Evolutionary conservation across 2,888 invertebrate genomes (phyloP).

Genomic region (Drosophila basisetae): DNA sequence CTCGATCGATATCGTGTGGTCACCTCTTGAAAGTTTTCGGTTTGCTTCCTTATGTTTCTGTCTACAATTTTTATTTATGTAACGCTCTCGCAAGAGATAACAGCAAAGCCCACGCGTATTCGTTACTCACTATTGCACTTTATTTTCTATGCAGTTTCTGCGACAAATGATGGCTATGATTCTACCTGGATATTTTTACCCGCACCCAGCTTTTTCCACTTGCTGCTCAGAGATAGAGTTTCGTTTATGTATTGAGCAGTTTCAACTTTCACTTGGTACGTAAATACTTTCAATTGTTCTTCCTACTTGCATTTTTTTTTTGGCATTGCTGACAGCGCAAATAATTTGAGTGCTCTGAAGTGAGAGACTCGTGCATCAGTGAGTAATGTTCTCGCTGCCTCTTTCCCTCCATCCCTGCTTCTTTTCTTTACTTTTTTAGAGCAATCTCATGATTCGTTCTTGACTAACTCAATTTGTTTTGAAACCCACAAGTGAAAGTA

Average conservation of each 20-base stretch:
- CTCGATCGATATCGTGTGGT: not conserved
- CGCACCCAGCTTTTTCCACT: not conserved
- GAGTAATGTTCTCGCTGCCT: slow-evolving; percentile 3
- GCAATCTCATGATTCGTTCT: not conserved
- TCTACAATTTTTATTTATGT: too few species aligned
- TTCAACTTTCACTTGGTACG: slow-evolving; percentile 7
- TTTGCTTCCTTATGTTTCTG: not conserved
- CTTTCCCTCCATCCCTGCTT: not conserved
- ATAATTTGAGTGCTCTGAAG: slow-evolving; percentile 17
- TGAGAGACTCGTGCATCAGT: slow-evolving; percentile 11
- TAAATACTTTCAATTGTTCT: slow-evolving; percentile 11
- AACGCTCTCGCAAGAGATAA: too few species aligned
- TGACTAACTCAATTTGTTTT: not conserved
- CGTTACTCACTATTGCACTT: slow-evolving; percentile 6
- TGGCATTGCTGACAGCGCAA: slow-evolving; percentile 17
- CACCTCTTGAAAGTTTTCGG: not conserved
- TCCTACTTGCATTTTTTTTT: slow-evolving; percentile 4
- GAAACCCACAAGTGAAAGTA: not conserved
- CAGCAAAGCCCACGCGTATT: not conserved
- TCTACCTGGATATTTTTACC: not conserved
- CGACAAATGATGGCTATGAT: not conserved
- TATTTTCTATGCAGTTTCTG: slow-evolving; percentile 5
- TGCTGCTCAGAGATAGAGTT: too few species aligned
- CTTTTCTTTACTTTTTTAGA: not conserved
- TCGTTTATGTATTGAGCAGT: slow-evolving; percentile 1